Base-by-base conservation (phyloP, 1,140 invertebrate genomes). In the Pristionchus pacificus region DNA sequence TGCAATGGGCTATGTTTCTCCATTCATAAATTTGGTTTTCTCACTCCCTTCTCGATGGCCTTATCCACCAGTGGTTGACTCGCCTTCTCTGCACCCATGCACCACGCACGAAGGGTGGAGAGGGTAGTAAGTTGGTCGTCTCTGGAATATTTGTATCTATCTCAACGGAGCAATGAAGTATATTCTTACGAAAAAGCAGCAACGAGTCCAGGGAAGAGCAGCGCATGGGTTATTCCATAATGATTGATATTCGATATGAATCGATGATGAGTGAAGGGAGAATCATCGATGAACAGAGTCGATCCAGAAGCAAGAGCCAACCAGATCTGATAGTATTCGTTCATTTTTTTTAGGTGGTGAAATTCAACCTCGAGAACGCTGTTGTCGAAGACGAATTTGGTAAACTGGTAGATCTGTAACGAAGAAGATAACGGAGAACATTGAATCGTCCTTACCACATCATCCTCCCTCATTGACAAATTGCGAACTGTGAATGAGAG, bases 291-390 rank as follows among this genome's bases (percentile, higher is more conserved):
- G 24, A 76, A 59, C 1, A 76, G 61, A 19, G 67, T 32, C 1
- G 61, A 59, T 25, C 64, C 60, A 29, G 64, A 55, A 25, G 70
- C 28, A 13, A 76, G 28, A 3, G 74, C 38, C 58, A 70, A 67
- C 0, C 49, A 64, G n/a, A n/a, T n/a, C n/a, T n/a, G n/a, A n/a
- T n/a, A n/a, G n/a, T n/a, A n/a, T n/a, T n/a, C n/a, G n/a, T n/a
- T n/a, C n/a, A n/a, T n/a, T n/a, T n/a, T n/a, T n/a, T n/a, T n/a
- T n/a, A n/a, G n/a, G n/a, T n/a, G n/a, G n/a, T n/a, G n/a, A n/a
- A n/a, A n/a, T n/a, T n/a, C n/a, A n/a, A 76, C 55, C 31, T 76
- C 74, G n/a, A 76, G 31, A 55, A 76, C 74, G 31, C 75, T 77
- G 32, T 76, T 76, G 58, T 76, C 74, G 38, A 65, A 76, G 15